Conservation (phyloP, 92 coral and sea anemone genomes). For the Bergia sp. region DNA sequence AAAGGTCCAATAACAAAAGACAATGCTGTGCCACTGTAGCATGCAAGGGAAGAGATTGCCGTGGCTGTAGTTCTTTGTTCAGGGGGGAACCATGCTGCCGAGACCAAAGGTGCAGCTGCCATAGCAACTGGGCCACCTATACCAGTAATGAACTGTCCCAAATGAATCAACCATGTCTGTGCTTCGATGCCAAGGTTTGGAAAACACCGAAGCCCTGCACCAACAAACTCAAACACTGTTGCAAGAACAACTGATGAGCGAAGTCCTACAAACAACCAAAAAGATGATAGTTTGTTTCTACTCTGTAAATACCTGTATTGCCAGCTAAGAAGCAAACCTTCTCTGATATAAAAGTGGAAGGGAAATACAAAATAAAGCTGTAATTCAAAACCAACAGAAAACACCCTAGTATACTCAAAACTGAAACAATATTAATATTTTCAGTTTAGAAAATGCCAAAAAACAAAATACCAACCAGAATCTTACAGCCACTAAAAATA, state of each 20-base stretch:
- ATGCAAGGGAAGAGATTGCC: slow-evolving; percentile 88
- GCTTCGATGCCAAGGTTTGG: slow-evolving; percentile 54
- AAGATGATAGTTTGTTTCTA: neutral
- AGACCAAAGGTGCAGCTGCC: slow-evolving; percentile 96
- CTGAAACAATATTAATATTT: too few relatives aligned
- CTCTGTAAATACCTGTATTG: neutral
- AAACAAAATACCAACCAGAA: too few relatives aligned
- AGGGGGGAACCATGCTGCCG: slow-evolving; percentile 99
- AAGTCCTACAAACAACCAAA: slow-evolving; percentile 66
- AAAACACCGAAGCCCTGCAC: slow-evolving; percentile 86
- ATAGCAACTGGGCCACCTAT: slow-evolving; percentile 95
- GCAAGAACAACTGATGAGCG: slow-evolving; percentile 82
- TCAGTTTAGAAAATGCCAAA: too few relatives aligned
- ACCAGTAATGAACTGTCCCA: slow-evolving; percentile 93
- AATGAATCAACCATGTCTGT: slow-evolving; percentile 74
- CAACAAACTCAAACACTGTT: slow-evolving; percentile 80
- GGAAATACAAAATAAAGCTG: too few relatives aligned
- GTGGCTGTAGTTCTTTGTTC: slow-evolving; percentile 96
- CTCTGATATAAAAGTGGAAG: too few relatives aligned
- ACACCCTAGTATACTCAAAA: too few relatives aligned
- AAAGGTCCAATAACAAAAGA: slow-evolving; percentile 88
- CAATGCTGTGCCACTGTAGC: slow-evolving; percentile 90
- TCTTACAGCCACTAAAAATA: too few relatives aligned
- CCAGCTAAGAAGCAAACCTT: neutral
- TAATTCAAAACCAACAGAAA: too few relatives aligned